Percentiles rank a stretch among this genome's conserved stretches.
These are phyloP conservation scores for Plecotus auritus DNA, from an alignment of 2,113 vertebrate genomes.

Conservation along the genomic window DNA sequence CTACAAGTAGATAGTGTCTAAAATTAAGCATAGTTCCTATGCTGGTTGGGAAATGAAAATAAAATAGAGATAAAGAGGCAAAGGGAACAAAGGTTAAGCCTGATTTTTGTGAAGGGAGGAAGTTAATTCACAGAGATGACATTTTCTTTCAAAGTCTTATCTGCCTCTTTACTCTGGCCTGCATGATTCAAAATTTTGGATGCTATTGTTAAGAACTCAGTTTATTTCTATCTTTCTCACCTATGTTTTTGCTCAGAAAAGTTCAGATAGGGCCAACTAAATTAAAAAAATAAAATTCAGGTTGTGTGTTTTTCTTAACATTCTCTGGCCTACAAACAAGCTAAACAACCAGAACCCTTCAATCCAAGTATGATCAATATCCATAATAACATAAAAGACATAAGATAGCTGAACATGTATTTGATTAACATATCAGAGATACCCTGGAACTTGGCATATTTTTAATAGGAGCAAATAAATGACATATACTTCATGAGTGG, in stretches of 20 bases:
- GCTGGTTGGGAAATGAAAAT: slow-evolving; percentile 12
- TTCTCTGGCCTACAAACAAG: neutral
- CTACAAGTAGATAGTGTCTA: neutral
- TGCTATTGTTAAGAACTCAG: neutral
- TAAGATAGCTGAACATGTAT: neutral
- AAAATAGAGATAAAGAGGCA: neutral
- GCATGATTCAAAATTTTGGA: neutral
- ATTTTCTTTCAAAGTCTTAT: slow-evolving; percentile 35
- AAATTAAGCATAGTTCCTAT: slow-evolving; percentile 23
- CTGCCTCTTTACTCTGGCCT: neutral
- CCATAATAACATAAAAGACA: neutral
- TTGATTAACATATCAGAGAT: neutral
- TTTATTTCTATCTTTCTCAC: neutral
- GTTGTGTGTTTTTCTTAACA: neutral
- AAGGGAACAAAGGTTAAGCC: neutral
- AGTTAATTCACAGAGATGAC: neutral
- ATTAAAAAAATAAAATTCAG: neutral
- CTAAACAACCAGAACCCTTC: neutral
- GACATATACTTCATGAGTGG: neutral
- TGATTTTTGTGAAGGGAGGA: neutral
- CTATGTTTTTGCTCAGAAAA: slow-evolving; percentile 1
- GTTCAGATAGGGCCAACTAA: neutral
- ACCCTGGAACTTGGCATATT: neutral
- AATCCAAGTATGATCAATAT: neutral
- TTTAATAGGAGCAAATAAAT: neutral